Evolutionary conservation across 2,113 vertebrate species (phyloP).

Genomic region (Struthio camelus): DNA sequence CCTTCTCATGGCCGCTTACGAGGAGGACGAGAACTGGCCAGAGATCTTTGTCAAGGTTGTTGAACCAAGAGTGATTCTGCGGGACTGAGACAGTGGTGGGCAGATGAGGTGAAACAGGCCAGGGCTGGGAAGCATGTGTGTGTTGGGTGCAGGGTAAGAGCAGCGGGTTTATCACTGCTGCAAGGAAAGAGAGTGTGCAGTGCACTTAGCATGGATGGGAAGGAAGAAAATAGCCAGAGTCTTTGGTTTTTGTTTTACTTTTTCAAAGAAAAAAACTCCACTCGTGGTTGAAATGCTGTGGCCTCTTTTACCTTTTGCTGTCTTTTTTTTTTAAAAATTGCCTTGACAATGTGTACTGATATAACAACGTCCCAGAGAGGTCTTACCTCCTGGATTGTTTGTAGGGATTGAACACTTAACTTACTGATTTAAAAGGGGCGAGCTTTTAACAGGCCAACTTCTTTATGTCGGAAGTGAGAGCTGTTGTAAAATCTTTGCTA

Average conservation of each 20-base stretch:
- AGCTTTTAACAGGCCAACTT: not conserved
- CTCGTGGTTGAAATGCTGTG: not conserved
- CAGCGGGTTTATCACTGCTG: not conserved
- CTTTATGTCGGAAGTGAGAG: not conserved
- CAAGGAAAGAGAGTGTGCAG: fast-evolving
- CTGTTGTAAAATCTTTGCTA: not conserved
- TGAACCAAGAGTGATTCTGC: not conserved
- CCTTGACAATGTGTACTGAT: not conserved
- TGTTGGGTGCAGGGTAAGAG: not conserved
- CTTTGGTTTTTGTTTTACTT: not conserved
- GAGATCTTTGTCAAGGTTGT: constrained; percentile 96
- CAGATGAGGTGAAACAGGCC: not conserved
- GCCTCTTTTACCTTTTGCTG: not conserved
- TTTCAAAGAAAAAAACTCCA: not conserved
- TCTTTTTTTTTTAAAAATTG: not conserved
- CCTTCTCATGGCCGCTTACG: constrained; percentile 96
- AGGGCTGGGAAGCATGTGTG: fast-evolving
- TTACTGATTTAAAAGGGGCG: not conserved
- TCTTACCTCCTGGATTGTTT: not conserved
- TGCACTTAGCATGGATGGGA: not conserved
- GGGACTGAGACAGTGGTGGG: not conserved
- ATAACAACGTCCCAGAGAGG: not conserved
- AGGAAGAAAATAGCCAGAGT: not conserved
- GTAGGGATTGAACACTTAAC: not conserved
- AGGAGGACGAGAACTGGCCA: constrained; percentile 99